Base-by-base conservation (phyloP, 2,113 vertebrate species). In the Thunnus thynnus region DNA sequence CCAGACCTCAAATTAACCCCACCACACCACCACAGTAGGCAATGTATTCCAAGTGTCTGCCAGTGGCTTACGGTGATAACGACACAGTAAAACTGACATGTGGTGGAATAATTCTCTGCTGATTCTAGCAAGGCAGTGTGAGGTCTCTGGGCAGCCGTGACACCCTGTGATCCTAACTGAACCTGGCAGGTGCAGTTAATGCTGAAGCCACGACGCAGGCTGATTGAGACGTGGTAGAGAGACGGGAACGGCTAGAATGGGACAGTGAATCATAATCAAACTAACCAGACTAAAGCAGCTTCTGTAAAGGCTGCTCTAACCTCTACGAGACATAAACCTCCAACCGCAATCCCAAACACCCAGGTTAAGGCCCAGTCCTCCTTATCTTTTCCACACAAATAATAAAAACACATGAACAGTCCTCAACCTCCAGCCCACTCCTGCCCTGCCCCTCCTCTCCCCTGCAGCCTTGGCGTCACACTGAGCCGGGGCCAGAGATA, bases 121-220 rank as follows among this genome's bases (percentile, higher is more conserved):
- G 89, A 87, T 88, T 87, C 78, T 76, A 66, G 51, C 9, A 56
- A 83, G 79, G 84, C 79, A 44, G 76, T 25, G 76, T 82, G 76
- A 88, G 80, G 80, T 89, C 85, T 86, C 69, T 72, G 83, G 85
- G 92, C 91, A 64, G 84, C 88, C 86, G 81, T 87, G 91, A 87
- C 82, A 78, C 80, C 78, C 73, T 50, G 82, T 94, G 93, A 95
- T 86, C 83, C 85, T 92, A 92, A 94, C 84, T 65, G 71, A 82
- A 86, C 76, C 91, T 93, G 94, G 92, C 95, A 94, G 93, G 91
- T 88, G 87, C 73, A 69, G 88, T 91, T 92, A 91, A 93, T 86
- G 91, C 80, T 48, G 81, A 79, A 74, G 84, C 82, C 82, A 56
- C 70, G 68, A 84, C 77, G 83, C 61, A 54, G 36, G 72, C 89